Evolutionary conservation across 37 sponge, comb jelly and placozoan species (phyloP).

Genomic region (Geodia barretti): DNA sequence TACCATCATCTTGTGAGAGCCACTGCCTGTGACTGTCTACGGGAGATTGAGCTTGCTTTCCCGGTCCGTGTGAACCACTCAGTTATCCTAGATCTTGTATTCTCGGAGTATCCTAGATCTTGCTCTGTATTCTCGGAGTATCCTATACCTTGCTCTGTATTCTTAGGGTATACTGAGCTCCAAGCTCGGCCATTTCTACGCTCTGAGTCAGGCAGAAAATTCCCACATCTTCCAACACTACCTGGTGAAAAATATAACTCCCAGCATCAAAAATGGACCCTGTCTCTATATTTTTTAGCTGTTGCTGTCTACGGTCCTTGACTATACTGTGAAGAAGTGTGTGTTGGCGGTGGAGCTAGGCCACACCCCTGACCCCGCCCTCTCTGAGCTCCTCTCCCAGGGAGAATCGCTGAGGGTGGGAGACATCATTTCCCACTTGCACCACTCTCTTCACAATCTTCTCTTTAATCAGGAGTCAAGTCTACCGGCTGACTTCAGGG

Average conservation of each 20-base stretch:
- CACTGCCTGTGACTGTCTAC: constrained; percentile 62
- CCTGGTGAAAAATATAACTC: constrained; percentile 23
- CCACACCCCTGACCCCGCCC: constrained; percentile 1
- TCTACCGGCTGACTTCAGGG: not conserved
- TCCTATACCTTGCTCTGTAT: not conserved
- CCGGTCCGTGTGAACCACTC: constrained; percentile 3
- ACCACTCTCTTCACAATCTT: too few species aligned
- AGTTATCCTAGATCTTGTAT: not conserved
- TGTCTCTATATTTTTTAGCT: constrained; percentile 16
- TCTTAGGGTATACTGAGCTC: constrained; percentile 53
- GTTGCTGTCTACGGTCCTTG: constrained; percentile 47
- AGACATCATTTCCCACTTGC: too few species aligned
- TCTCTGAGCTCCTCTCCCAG: constrained; percentile 44
- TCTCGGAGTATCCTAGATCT: not conserved
- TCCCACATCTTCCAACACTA: constrained; percentile 61
- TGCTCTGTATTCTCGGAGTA: not conserved
- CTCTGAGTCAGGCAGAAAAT: constrained; percentile 63
- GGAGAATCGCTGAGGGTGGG: constrained; percentile 26
- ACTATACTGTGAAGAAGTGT: constrained; percentile 49
- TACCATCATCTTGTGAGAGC: constrained; percentile 34
- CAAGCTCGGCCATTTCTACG: constrained; percentile 63
- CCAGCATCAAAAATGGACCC: not conserved
- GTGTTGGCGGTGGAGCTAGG: constrained; percentile 18
- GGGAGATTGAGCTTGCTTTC: constrained; percentile 47
- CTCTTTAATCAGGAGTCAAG: not conserved